These are phyloP conservation scores for Hyles lineata DNA, from an alignment of 2,888 invertebrate species.

Conservation along the genomic window DNA sequence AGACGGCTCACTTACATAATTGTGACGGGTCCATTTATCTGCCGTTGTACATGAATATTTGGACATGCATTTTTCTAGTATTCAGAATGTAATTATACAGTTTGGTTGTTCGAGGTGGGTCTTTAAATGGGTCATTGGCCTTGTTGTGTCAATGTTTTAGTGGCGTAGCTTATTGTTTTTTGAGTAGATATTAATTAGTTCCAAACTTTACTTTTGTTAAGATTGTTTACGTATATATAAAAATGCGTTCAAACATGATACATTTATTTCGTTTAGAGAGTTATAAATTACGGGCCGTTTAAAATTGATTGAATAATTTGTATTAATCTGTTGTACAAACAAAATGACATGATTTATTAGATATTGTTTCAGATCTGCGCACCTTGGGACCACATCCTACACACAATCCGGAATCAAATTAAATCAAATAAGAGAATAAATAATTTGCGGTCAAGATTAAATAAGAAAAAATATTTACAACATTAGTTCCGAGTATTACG, in stretches of 20 bases:
- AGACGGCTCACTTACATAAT: conserved; percentile 42
- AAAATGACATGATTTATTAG: not conserved
- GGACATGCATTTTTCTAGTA: conserved; percentile 16
- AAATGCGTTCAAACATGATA: too few relatives aligned
- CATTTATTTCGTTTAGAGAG: too few relatives aligned
- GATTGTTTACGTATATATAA: not conserved
- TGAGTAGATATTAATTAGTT: not conserved
- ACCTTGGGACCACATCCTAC: conserved; percentile 2
- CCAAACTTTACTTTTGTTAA: not conserved
- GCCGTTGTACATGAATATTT: conserved; percentile 29
- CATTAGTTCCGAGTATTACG: not conserved
- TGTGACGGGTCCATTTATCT: conserved; percentile 42
- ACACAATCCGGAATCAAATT: conserved; percentile 9
- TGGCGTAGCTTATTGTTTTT: not conserved
- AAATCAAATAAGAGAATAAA: not conserved
- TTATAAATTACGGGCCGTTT: not conserved
- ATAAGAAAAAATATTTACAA: not conserved
- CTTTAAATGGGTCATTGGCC: not conserved
- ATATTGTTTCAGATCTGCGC: not conserved
- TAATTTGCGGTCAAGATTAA: conserved; percentile 7
- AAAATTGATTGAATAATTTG: not conserved
- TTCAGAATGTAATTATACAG: conserved; percentile 15
- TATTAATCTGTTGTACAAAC: not conserved
- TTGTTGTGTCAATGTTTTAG: not conserved
- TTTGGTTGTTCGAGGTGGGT: not conserved